Evolutionary conservation across 2,888 invertebrate genomes (phyloP).

Genomic region (Callosobruchus maculatus): DNA sequence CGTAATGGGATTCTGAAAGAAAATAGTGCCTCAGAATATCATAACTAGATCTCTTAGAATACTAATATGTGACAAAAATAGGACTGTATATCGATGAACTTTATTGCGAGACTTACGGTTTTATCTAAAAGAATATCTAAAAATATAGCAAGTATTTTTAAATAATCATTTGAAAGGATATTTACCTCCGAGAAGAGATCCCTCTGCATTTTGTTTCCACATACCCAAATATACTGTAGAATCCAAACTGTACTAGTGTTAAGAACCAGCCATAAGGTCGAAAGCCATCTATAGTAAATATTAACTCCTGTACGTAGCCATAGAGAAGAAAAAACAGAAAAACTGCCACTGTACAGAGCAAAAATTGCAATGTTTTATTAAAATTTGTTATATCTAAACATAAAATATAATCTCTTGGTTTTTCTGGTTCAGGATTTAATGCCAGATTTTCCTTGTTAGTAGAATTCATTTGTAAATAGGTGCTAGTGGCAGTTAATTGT

Average conservation of each 20-base stretch:
- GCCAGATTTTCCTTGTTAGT: slow-evolving; percentile 11
- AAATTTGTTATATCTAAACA: slow-evolving; percentile 70
- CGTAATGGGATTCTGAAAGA: slow-evolving; percentile 74
- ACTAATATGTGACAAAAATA: too few relatives aligned
- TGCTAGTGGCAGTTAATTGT: neutral
- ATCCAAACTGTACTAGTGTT: slow-evolving; percentile 86
- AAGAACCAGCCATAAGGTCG: slow-evolving; percentile 89
- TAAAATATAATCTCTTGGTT: slow-evolving; percentile 61
- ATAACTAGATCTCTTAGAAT: too few relatives aligned
- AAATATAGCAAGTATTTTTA: neutral
- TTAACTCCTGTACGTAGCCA: slow-evolving; percentile 88
- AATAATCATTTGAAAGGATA: neutral
- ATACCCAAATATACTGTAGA: slow-evolving; percentile 77
- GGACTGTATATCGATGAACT: too few relatives aligned
- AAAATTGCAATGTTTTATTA: slow-evolving; percentile 66
- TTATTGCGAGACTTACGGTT: too few relatives aligned
- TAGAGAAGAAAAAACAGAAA: slow-evolving; percentile 87
- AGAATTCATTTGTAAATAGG: neutral
- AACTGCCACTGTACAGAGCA: slow-evolving; percentile 72
- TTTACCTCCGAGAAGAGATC: slow-evolving; percentile 57
- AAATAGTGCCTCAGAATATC: slow-evolving; percentile 1
- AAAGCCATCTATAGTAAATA: slow-evolving; percentile 87
- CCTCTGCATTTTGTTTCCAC: slow-evolving; percentile 65
- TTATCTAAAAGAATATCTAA: too few relatives aligned
- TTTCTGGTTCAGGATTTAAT: slow-evolving; percentile 35